Base-by-base conservation (phyloP, 2,888 invertebrate species). In the Euzophera pinguis region DNA sequence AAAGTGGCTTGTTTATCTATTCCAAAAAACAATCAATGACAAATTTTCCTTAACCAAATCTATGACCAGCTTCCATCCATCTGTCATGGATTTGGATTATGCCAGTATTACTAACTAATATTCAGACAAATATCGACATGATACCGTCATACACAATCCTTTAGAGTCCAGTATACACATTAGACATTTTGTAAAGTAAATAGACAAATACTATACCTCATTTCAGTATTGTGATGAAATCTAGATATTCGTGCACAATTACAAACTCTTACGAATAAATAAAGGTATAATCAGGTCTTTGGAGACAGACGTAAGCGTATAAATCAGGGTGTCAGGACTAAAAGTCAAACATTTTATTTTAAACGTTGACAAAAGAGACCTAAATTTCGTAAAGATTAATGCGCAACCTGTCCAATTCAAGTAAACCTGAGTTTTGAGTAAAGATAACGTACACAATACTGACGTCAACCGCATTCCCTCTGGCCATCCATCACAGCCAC, bases 401-500 rank as follows among this genome's bases (percentile, higher is more conserved):
- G 48, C 16, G 16, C 38, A 45, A 37, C 53, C 48, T 48, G 48
- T 53, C 53, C 13, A 14, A 43, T 16, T 42, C 48, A 53, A 43
- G 41, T 39, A 41, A 27, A 16, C 48, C 35, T 32, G 39, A 50
- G 39, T 48, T 51, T 43, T 51, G 43, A 51, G 43, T 43, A 43
- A 34, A 51, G 51, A 32, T 50, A 50, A 50, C 13, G 50, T 39
- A 47, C 41, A 53, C 53, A 53, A 53, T 53, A 53, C 42, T 50
- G 32, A 32, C 32, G 55, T 53, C 55, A 54, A 52, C 51, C 48
- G 48, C 55, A 54, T 52, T 51, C 55, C 55, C 58, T 37, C 42
- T 50, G 54, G 53, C 58, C 50, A 58, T 58, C 54, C 52, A 58
- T 58, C 58, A 55, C 32, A 50, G 45, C 42, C 16, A 42, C 53